Evolutionary conservation across 2,797 vertebrate genomes (phyloP).

Genomic region (Bryconaethiops microstoma): DNA sequence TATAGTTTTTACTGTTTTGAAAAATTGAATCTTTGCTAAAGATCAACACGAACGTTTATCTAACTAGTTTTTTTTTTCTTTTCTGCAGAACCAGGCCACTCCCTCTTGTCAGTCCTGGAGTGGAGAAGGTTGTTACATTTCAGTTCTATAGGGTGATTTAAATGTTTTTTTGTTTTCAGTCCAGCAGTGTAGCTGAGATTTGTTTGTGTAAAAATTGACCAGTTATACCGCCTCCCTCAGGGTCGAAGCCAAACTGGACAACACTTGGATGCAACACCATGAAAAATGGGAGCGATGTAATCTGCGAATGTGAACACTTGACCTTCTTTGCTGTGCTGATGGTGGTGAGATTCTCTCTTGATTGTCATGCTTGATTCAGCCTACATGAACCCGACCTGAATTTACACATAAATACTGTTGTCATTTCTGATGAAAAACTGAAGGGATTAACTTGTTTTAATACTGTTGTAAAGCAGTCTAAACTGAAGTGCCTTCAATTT

Average conservation of each 20-base stretch:
- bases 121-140: constrained; percentile 64
- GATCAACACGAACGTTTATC: too few relatives aligned
- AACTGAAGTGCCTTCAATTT: too few relatives aligned
- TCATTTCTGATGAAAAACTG: too few relatives aligned
- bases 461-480: too few relatives aligned
- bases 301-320: constrained; percentile 71
- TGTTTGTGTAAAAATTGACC: neutral
- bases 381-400: too few relatives aligned
- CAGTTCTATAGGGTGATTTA: too few relatives aligned
- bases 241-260: constrained; percentile 2
- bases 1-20: too few relatives aligned
- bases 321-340: constrained; percentile 77
- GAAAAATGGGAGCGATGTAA: neutral
- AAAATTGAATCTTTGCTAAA: too few relatives aligned
- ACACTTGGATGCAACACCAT: constrained; percentile 6
- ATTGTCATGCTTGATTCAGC: too few relatives aligned
- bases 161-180: constrained; percentile 39
- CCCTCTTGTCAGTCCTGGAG: constrained; percentile 71
- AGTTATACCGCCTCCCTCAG: neutral
- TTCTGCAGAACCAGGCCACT: constrained; percentile 18
- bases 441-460: too few relatives aligned
- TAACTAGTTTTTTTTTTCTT: neutral
- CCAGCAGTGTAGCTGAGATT: neutral
- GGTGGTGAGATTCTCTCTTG: constrained; percentile 55
- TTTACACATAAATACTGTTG: too few relatives aligned